Conservation (phyloP, 2,113 vertebrate species). For the Isichthys henryi region DNA sequence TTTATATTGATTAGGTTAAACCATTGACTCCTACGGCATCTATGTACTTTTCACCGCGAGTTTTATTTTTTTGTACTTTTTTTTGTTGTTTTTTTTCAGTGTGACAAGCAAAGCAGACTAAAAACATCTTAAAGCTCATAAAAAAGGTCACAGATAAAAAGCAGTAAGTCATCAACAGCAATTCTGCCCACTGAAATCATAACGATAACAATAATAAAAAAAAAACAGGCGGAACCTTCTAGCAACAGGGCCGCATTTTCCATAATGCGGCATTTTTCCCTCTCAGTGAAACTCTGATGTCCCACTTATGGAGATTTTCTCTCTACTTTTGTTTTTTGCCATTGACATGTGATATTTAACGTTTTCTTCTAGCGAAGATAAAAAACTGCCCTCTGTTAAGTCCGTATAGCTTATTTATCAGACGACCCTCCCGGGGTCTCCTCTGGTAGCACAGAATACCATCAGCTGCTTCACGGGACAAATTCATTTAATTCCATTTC, state of each 20-base stretch:
- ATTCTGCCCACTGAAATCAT: slow-evolving; percentile 77
- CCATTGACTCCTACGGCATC: slow-evolving; percentile 82
- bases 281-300: slow-evolving; percentile 78
- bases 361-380: slow-evolving; percentile 93
- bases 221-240: slow-evolving; percentile 75
- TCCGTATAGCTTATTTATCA: slow-evolving; percentile 83
- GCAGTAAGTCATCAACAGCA: slow-evolving; percentile 84
- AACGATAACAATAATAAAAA: slow-evolving; percentile 63
- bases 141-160: slow-evolving; percentile 97
- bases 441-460: slow-evolving; percentile 71
- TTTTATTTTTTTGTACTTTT: slow-evolving; percentile 40
- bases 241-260: slow-evolving; percentile 77
- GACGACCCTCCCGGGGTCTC: slow-evolving; percentile 66
- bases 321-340: slow-evolving; percentile 71
- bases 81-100: slow-evolving; percentile 66
- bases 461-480: slow-evolving; percentile 64
- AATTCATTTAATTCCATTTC: slow-evolving; percentile 17
- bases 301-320: slow-evolving; percentile 79
- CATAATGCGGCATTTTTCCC: slow-evolving; percentile 68
- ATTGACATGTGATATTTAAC: slow-evolving; percentile 81
- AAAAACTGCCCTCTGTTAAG: slow-evolving; percentile 79
- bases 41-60: slow-evolving; percentile 62
- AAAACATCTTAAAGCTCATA: slow-evolving; percentile 96
- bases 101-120: slow-evolving; percentile 97
- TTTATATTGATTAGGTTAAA: slow-evolving; percentile 78